These are phyloP conservation scores for Isaurus tuberculatus DNA, from an alignment of 92 coral and sea anemone species.

Conservation along the genomic window DNA sequence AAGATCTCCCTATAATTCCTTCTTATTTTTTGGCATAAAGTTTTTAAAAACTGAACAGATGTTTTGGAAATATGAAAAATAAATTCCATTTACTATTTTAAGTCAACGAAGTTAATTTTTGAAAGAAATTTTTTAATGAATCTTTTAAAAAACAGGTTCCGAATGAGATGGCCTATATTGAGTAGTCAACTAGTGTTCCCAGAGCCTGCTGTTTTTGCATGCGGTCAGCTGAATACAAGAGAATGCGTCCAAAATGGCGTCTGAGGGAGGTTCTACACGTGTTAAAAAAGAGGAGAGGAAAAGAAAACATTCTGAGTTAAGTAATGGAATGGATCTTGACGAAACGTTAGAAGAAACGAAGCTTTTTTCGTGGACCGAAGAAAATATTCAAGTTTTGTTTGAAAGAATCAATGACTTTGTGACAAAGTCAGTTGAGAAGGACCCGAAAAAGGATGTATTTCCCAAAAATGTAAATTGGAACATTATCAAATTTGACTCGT, in stretches of 20 bases:
- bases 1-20: not conserved
- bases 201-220: not conserved
- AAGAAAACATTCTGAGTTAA: not conserved
- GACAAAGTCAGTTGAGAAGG: not conserved
- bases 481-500: slow-evolving; percentile 46
- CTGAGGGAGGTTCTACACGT: not conserved
- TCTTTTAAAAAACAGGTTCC: not conserved
- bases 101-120: too few relatives aligned
- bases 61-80: too few relatives aligned
- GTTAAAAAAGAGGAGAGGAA: not conserved
- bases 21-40: too few relatives aligned
- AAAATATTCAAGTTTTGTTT: slow-evolving; percentile 45
- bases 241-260: slow-evolving; percentile 21
- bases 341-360: not conserved
- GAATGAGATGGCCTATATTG: not conserved
- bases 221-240: not conserved
- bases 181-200: not conserved
- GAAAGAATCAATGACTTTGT: slow-evolving; percentile 55
- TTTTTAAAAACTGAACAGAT: not conserved
- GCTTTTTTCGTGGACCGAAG: slow-evolving; percentile 6
- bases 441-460: slow-evolving; percentile 13
- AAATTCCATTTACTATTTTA: not conserved
- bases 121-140: too few relatives aligned
- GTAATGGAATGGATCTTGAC: not conserved
- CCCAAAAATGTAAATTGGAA: slow-evolving; percentile 60